Evolutionary conservation across 1,140 invertebrate species (phyloP).

Genomic region (Diachasma alloeum): DNA sequence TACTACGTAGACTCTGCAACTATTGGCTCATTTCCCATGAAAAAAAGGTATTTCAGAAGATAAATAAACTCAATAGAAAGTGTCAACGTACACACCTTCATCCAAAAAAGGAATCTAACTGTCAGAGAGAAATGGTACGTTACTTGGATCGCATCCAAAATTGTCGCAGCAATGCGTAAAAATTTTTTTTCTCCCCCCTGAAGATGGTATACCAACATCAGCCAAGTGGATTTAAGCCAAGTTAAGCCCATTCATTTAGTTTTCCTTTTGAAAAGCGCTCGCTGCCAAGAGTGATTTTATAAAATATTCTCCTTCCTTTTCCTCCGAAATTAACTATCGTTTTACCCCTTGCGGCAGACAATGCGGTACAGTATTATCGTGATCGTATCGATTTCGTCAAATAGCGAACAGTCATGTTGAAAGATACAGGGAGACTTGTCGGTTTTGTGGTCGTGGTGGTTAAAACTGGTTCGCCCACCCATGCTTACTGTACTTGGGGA

Average conservation of each 20-base stretch:
- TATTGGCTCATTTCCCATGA: neutral
- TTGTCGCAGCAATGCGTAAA: constrained; percentile 3
- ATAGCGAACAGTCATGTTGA: neutral
- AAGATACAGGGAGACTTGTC: neutral
- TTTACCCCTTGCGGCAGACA: neutral
- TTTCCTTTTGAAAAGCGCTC: neutral
- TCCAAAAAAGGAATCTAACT: neutral
- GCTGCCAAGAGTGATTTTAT: neutral
- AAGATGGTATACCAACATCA: neutral
- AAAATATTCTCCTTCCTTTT: neutral
- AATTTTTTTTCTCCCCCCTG: neutral
- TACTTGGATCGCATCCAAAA: neutral
- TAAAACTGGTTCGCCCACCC: constrained; percentile 58
- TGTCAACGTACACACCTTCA: neutral
- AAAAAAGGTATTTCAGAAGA: neutral
- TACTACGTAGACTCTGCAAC: neutral
- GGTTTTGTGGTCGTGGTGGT: constrained; percentile 16
- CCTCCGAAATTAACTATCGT: neutral
- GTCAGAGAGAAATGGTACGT: neutral
- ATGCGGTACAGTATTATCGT: neutral
- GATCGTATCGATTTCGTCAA: constrained; percentile 9
- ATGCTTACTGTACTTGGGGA: neutral
- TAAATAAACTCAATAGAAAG: neutral
- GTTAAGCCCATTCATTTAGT: neutral
- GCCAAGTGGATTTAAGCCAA: constrained; percentile 13